Conservation (phyloP, 2,888 invertebrate species). For the Ophion ellenae region DNA sequence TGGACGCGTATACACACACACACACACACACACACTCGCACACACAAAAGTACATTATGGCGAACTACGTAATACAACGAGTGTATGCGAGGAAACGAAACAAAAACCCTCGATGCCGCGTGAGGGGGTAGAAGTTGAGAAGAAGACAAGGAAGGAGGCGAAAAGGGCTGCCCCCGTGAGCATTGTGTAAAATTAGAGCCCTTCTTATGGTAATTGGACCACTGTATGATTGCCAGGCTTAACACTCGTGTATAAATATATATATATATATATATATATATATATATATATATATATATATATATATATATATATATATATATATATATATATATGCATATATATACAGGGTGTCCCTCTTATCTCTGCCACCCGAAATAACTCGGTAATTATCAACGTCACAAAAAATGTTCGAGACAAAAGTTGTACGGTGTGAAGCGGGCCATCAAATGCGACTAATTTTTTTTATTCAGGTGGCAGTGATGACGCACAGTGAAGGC, state of each 20-base stretch:
- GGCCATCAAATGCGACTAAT: no score
- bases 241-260: conserved; percentile 51
- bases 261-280: background rate
- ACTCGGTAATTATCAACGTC: no score
- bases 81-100: conserved; percentile 52
- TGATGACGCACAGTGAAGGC: no score
- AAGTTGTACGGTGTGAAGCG: no score
- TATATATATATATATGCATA: background rate
- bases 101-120: conserved; percentile 17
- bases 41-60: conserved; percentile 8
- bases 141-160: conserved; percentile 48
- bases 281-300: background rate
- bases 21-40: background rate
- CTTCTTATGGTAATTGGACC: conserved; percentile 83
- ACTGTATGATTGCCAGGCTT: conserved; percentile 80
- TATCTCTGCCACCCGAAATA: no score
- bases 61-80: conserved; percentile 42
- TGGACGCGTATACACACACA: conserved; percentile 1
- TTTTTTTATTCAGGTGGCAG: no score
- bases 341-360: no score
- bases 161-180: conserved; percentile 67
- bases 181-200: conserved; percentile 82
- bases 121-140: conserved; percentile 44
- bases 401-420: no score
- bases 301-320: background rate